Evolutionary conservation across 2,888 invertebrate genomes (phyloP), one percentile per base, ranked within the genome.

Genomic region (Drosophila suboccidentalis): DNA sequence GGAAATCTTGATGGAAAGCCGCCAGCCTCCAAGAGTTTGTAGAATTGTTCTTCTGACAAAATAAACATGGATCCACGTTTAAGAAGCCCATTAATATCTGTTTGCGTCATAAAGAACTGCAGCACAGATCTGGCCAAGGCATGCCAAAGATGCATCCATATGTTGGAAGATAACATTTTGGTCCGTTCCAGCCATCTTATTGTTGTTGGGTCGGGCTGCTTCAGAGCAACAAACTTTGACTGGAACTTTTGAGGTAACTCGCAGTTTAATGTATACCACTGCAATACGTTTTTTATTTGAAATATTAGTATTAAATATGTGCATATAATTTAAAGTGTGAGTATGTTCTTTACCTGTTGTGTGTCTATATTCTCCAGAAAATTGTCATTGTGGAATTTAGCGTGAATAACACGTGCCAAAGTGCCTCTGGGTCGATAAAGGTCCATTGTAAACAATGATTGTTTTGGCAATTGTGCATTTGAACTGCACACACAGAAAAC

Each of bases 41-140:
- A 94, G 82, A 98, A 96, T 90, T 99, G 98, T 9, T 94, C 93
- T 69, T 95, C 94, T 0, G 99, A 99, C 82, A 98, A 94, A 53
- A 99, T 98, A 93, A 98, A 99, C 99, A 99, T 99, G 1, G 98
- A 98, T 9, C 99, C 99, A 55, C 99, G 95, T 15, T 96, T 96
- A 13, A 98, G 93, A 93, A 92, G 97, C 95, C 98, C 98, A 93
- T 99, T 99, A 78, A 98, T 97, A 82, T 98, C 98, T 2, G 99
- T 99, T 92, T 97, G 96, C 34, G 98, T 97, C 96, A 98, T 96
- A 93, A 99, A 98, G 93, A 96, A 95, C 75, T 96, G 95, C 19
- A 99, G 94, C 43, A 98, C 93, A n/a, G 96, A 95, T 87, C 96
- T 96, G 15, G 97, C 97, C 39, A 99, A 86, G 39, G 97, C 95